phyloP scores from a whole-genome alignment of 2,113 vertebrate genomes.

The Anser cygnoides region DNA sequence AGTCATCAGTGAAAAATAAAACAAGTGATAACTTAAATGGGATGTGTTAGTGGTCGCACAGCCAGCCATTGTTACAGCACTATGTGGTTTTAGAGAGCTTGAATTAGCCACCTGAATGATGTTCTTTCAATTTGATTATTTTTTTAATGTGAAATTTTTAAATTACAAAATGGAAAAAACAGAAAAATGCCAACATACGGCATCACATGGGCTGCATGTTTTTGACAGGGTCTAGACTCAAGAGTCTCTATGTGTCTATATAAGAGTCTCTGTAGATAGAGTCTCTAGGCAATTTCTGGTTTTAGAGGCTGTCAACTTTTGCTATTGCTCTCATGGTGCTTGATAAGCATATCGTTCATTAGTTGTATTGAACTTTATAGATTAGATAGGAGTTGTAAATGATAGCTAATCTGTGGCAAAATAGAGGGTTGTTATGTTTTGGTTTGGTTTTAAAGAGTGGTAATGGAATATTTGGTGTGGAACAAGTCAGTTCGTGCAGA shows the following conservation, averaged over 20 bases:
- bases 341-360: background rate
- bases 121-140: background rate
- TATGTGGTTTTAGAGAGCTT: background rate
- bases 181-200: background rate
- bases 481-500: background rate
- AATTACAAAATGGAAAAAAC: background rate
- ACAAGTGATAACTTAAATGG: background rate
- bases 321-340: background rate
- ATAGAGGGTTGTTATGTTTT: background rate
- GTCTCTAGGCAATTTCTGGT: background rate
- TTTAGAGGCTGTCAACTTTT: background rate
- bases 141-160: background rate
- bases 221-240: background rate
- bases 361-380: background rate
- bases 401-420: background rate
- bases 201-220: background rate
- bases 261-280: too few species aligned
- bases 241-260: background rate
- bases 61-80: background rate
- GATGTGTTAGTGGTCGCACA: background rate
- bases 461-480: background rate
- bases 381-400: background rate
- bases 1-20: accelerated
- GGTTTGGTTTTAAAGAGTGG: background rate
- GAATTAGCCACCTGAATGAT: background rate